Percentiles rank a stretch among this genome's conserved stretches.
Evolutionary conservation across 2,888 invertebrate genomes (phyloP).

Genomic region (Heliconius hortense): DNA sequence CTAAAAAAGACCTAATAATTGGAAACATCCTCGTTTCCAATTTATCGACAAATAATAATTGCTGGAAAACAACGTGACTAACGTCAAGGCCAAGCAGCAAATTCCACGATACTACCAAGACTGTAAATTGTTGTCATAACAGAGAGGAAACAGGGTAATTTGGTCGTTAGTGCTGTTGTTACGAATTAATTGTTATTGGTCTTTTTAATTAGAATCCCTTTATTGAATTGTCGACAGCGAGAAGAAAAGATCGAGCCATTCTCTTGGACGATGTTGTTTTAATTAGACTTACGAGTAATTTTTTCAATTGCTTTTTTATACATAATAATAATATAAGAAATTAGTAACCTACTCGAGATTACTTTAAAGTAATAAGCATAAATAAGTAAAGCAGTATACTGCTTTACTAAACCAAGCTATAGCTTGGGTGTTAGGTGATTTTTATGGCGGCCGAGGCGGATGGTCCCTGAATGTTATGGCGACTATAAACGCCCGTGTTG

Average conservation of each 20-base stretch:
- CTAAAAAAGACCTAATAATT: background rate
- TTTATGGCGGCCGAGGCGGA: slow-evolving; percentile 68
- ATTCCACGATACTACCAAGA: slow-evolving; percentile 12
- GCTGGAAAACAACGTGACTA: background rate
- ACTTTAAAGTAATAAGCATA: slow-evolving; percentile 38
- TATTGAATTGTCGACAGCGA: slow-evolving; percentile 57
- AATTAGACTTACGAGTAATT: slow-evolving; percentile 64
- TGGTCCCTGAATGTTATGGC: slow-evolving; percentile 73
- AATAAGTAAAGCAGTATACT: slow-evolving; percentile 41
- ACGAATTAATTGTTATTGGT: slow-evolving; percentile 70
- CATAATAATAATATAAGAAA: background rate
- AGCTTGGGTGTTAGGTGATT: slow-evolving; percentile 59
- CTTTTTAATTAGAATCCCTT: slow-evolving; percentile 69
- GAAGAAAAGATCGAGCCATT: slow-evolving; percentile 48
- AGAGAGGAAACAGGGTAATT: slow-evolving; percentile 51
- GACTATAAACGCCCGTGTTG: slow-evolving; percentile 70
- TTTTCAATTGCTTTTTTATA: background rate
- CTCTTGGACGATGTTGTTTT: slow-evolving; percentile 60
- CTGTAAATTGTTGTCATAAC: slow-evolving; percentile 48
- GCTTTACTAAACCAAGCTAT: too few relatives aligned
- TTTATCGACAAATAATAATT: slow-evolving; percentile 10
- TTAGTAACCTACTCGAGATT: slow-evolving; percentile 31
- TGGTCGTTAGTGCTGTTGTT: slow-evolving; percentile 58
- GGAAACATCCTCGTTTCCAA: background rate
- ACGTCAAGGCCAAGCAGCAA: slow-evolving; percentile 7